Evolutionary conservation across 1,140 invertebrate species (phyloP).

Genomic region (Papilio aristodemus): DNA sequence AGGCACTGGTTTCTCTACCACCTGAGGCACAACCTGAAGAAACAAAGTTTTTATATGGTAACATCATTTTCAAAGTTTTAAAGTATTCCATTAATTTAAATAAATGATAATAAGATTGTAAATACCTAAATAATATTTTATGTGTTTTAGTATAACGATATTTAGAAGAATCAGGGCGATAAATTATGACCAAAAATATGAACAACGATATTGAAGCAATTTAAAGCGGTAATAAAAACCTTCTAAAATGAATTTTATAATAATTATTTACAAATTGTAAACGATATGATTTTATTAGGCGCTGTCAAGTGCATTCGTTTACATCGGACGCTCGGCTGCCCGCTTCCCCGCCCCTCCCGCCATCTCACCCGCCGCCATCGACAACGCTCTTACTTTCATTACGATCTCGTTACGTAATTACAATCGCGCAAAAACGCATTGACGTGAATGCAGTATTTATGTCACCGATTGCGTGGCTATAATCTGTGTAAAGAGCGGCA

Average conservation of each 20-base stretch:
- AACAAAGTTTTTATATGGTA: background rate
- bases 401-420: constrained; percentile 52
- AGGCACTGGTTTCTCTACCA: constrained; percentile 87
- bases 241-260: background rate
- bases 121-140: too few relatives aligned
- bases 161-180: background rate
- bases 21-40: constrained; percentile 79
- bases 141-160: background rate
- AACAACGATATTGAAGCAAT: background rate
- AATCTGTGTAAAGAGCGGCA: constrained; percentile 34
- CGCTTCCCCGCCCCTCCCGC: too few relatives aligned
- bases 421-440: constrained; percentile 48
- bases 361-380: too few relatives aligned
- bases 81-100: too few relatives aligned
- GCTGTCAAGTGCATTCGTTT: constrained; percentile 35
- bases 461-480: constrained; percentile 38
- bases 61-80: too few relatives aligned
- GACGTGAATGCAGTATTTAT: constrained; percentile 48
- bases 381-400: constrained; percentile 60
- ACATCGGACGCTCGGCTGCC: constrained; percentile 46
- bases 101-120: too few relatives aligned
- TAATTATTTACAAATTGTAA: background rate
- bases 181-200: constrained; percentile 11
- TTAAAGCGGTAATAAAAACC: background rate
- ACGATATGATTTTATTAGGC: constrained; percentile 10